Evolutionary conservation across 2,113 vertebrate genomes (phyloP).

Genomic region (Nothobranchius furzeri): DNA sequence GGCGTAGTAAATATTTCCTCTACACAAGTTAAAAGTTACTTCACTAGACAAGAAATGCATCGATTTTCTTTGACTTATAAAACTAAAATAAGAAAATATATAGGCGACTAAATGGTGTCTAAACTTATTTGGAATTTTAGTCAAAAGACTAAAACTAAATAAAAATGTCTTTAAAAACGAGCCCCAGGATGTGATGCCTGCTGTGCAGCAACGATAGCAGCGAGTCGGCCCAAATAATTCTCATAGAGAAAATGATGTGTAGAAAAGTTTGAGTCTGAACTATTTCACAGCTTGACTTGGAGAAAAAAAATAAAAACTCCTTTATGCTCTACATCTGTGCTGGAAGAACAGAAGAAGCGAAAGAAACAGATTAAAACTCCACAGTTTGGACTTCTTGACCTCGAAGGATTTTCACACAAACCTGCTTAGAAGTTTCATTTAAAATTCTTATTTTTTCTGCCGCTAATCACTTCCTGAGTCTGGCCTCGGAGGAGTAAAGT

Average conservation of each 20-base stretch:
- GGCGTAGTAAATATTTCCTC: too few relatives aligned
- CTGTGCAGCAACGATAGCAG: background rate
- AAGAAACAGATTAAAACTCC: constrained; percentile 8
- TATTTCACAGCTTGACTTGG: background rate
- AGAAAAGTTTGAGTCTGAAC: background rate
- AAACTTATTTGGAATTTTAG: too few relatives aligned
- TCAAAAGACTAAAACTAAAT: too few relatives aligned
- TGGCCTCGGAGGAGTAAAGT: background rate
- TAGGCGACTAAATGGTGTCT: too few relatives aligned
- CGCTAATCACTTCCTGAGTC: background rate
- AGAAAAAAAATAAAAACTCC: too few relatives aligned
- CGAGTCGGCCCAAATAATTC: background rate
- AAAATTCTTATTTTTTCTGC: constrained; percentile 1
- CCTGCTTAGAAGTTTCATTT: background rate
- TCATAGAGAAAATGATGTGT: background rate
- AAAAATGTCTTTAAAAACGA: too few relatives aligned
- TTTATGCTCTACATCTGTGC: too few relatives aligned
- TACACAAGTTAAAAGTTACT: too few relatives aligned
- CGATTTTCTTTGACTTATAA: too few relatives aligned
- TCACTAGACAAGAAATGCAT: too few relatives aligned
- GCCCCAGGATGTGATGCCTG: background rate
- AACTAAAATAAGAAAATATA: too few relatives aligned
- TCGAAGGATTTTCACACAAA: background rate
- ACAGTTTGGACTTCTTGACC: background rate
- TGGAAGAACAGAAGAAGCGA: background rate